A percentile compares a stretch with the other conserved stretches of the same genome.
Conservation (phyloP, 2,888 invertebrate genomes). For the Cylloceria caligata region DNA sequence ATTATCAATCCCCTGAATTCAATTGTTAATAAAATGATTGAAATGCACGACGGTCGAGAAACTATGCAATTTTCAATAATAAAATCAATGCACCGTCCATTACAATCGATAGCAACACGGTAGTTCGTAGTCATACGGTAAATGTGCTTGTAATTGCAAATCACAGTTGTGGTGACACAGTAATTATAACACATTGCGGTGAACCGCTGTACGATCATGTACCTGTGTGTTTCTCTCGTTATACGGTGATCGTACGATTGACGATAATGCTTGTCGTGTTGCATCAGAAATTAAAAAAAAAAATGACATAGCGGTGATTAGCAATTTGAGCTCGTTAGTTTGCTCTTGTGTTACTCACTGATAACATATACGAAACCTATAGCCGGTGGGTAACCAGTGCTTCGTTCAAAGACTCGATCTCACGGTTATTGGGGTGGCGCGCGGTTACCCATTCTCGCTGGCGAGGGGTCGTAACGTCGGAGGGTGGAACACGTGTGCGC, state of each 20-base stretch:
- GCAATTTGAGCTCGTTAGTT: slow-evolving; percentile 68
- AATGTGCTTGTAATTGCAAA: slow-evolving; percentile 49
- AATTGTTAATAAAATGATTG: too few relatives aligned
- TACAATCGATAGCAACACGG: too few relatives aligned
- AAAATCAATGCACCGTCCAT: slow-evolving; percentile 13
- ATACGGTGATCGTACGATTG: background rate
- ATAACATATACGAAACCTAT: background rate
- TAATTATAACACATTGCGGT: slow-evolving; percentile 50
- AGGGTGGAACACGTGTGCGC: slow-evolving; percentile 74
- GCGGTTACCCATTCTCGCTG: slow-evolving; percentile 24
- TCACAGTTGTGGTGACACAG: slow-evolving; percentile 37
- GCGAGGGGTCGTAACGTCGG: slow-evolving; percentile 71
- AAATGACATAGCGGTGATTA: slow-evolving; percentile 65
- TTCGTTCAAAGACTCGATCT: slow-evolving; percentile 19
- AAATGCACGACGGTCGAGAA: background rate
- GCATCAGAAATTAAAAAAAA: slow-evolving; percentile 63
- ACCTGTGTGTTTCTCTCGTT: slow-evolving; percentile 9
- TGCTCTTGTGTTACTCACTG: slow-evolving; percentile 1
- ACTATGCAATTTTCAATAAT: slow-evolving; percentile 11
- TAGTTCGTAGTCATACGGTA: background rate
- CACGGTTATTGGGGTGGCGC: slow-evolving; percentile 36
- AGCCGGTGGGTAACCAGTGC: slow-evolving; percentile 2
- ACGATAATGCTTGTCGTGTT: slow-evolving; percentile 11
- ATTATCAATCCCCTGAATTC: too few relatives aligned
- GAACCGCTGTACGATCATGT: slow-evolving; percentile 35